Conservation (phyloP, 2,888 invertebrate genomes). For the Platycheirus albimanus region DNA sequence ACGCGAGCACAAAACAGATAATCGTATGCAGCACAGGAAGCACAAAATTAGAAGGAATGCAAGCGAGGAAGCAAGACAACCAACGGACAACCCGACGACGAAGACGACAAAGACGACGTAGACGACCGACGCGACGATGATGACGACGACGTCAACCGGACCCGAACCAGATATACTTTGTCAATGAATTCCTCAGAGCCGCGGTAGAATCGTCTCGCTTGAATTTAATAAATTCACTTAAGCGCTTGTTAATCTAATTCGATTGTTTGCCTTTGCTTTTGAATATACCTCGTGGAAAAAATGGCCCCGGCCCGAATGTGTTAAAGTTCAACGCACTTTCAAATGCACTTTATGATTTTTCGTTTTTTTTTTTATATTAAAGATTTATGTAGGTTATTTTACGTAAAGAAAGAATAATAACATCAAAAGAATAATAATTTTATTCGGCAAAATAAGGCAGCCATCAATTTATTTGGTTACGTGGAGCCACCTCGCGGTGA, state of each 20-base stretch:
- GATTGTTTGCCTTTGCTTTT: conserved; percentile 50
- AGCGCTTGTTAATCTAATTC: conserved; percentile 72
- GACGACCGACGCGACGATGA: too few relatives aligned
- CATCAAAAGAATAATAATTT: background rate
- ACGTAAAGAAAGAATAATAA: background rate
- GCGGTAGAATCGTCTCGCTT: conserved; percentile 54
- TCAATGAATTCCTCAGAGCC: conserved; percentile 60
- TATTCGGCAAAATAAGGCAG: conserved; percentile 7
- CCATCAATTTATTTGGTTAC: conserved; percentile 13
- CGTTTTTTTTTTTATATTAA: too few relatives aligned
- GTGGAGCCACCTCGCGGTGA: conserved; percentile 46
- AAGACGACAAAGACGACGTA: too few relatives aligned
- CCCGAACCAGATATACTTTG: conserved; percentile 52
- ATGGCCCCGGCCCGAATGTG: conserved; percentile 23
- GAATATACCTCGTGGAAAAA: conserved; percentile 40
- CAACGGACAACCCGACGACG: conserved; percentile 25
- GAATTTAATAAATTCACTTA: conserved; percentile 73
- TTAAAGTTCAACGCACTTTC: conserved; percentile 41
- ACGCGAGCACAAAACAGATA: conserved; percentile 53
- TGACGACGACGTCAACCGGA: conserved; percentile 31
- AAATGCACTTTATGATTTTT: conserved; percentile 2
- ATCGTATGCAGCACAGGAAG: conserved; percentile 69
- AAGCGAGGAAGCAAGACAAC: conserved; percentile 69
- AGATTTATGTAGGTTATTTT: background rate
- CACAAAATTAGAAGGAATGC: conserved; percentile 73